These are phyloP conservation scores for Ichneumoninae sp. DNA, from an alignment of 2,888 invertebrate species.

Conservation along the genomic window DNA sequence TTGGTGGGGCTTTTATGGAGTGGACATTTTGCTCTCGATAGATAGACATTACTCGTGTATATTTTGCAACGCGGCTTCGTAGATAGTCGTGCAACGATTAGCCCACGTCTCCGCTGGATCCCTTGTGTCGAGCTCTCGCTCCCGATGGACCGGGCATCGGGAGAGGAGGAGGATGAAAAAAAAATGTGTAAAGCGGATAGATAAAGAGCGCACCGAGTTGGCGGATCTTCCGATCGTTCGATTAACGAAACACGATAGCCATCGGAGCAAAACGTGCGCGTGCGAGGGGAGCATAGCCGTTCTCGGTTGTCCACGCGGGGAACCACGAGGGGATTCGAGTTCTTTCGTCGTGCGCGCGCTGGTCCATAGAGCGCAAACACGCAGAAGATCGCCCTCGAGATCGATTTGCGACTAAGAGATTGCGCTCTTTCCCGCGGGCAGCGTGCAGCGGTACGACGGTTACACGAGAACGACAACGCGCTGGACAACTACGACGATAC, in stretches of 20 bases:
- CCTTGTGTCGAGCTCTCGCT: conserved; percentile 22
- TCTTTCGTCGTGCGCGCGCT: background rate
- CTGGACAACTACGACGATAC: conserved; percentile 21
- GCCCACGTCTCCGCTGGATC: conserved; percentile 31
- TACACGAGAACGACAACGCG: conserved; percentile 36
- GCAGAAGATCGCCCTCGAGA: conserved; percentile 53
- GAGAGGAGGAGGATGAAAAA: background rate
- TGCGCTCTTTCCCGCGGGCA: conserved; percentile 28
- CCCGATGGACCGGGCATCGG: background rate
- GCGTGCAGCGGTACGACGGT: conserved; percentile 24
- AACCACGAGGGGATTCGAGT: background rate
- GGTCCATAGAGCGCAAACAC: conserved; percentile 14
- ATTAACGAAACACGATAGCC: conserved; percentile 66
- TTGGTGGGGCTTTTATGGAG: conserved; percentile 26
- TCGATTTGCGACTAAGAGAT: conserved; percentile 58
- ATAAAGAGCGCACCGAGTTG: conserved; percentile 30
- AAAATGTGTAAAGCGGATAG: background rate
- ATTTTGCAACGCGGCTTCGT: conserved; percentile 53
- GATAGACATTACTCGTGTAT: conserved; percentile 59
- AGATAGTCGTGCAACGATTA: conserved; percentile 62
- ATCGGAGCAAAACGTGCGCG: conserved; percentile 59
- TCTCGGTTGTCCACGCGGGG: background rate
- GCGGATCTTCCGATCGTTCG: conserved; percentile 63
- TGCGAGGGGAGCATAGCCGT: background rate
- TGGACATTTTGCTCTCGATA: conserved; percentile 55